phyloP scores from a whole-genome alignment of 2,888 invertebrate species.

The Aromia moschata region DNA sequence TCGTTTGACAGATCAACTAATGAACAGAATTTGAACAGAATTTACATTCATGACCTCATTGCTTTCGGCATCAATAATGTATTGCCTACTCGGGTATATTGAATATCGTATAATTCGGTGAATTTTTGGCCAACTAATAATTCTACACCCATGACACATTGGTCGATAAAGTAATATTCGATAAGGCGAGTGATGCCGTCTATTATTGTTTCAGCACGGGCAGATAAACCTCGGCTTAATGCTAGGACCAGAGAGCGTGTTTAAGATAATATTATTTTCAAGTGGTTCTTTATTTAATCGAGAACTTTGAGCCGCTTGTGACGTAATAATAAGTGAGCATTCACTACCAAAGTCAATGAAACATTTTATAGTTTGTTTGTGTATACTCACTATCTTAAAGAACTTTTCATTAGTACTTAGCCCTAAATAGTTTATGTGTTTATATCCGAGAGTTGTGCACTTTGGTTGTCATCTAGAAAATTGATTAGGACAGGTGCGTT shows the following conservation, averaged over 20 bases:
- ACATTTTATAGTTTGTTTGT: neutral
- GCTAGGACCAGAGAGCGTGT: neutral
- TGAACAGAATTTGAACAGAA: neutral
- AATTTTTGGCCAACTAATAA: neutral
- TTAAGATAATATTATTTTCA: neutral
- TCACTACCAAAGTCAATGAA: neutral
- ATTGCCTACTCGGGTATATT: neutral
- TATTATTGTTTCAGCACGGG: neutral
- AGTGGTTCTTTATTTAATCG: neutral
- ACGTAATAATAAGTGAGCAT: neutral
- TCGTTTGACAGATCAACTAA: neutral
- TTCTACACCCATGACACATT: neutral
- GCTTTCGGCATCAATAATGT: neutral
- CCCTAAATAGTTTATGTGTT: neutral
- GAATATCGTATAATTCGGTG: neutral
- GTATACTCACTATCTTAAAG: neutral
- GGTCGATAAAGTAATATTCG: neutral
- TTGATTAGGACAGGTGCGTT: neutral
- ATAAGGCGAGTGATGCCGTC: neutral
- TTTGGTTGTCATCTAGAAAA: neutral
- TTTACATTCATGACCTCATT: neutral
- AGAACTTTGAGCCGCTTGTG: neutral
- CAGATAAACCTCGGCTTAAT: neutral
- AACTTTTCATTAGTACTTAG: neutral
- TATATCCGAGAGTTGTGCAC: neutral